Evolutionary conservation across 2,797 vertebrate species (phyloP), one percentile per base, ranked within the genome.

Genomic region (Pitangus sulphuratus): DNA sequence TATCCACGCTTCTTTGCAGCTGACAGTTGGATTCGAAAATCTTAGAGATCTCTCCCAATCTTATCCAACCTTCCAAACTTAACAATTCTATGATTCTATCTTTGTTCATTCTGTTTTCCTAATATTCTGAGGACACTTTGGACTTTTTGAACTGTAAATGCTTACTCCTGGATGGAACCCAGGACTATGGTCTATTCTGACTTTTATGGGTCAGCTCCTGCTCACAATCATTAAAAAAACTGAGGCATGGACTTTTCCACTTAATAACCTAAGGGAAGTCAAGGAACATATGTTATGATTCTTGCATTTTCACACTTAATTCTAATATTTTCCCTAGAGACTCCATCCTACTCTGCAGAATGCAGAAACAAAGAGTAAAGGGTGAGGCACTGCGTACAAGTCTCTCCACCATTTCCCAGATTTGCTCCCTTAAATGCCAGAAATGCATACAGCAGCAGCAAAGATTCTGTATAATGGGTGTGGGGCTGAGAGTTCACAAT

Each of bases 301-400:
- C 69, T 40, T 82, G 22, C 25, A 57, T 77, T 89, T 89, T 70
- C 50, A 74, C 16, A 61, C 19, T 19, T 83, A 45, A 30, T 80
- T 78, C 70, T 66, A 24, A 48, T 60, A 5, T 69, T 66, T 82
- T n/a, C 18, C 33, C 10, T 15, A 15, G 68, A 78, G 40, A 24
- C 13, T 62, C 14, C 54, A 54, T 9, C 35, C 20, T 42, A 22
- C 20, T 35, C 60, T 78, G 58, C 11, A 30, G 21, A 72, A 42
- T 11, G n/a, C 16, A 31, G 9, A 28, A n/a, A n/a, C 11, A 39
- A 69, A 72, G 15, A 71, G 20, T 33, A 33, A 65, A 80, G 30
- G 35, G 12, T 4, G 7, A 75, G 47, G 35, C 22, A 65, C 14
- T 18, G 7, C 0, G 0, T n/a, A 37, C 21, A 42, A 35, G 5